phyloP scores from a whole-genome alignment of 2,888 invertebrate genomes.

The Tiliacea aurago region DNA sequence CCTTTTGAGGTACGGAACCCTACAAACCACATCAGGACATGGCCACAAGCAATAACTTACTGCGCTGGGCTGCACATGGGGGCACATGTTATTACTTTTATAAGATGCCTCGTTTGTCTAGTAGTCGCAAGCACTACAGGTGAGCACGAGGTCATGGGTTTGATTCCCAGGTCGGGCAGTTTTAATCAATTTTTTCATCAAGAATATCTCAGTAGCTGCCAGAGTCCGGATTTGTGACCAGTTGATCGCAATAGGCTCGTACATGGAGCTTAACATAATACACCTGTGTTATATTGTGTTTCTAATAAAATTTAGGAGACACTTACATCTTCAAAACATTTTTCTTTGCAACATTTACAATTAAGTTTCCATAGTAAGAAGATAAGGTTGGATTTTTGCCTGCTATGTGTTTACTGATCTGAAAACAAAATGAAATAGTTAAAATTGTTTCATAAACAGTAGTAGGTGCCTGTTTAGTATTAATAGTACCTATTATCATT shows the following conservation, averaged over 20 bases:
- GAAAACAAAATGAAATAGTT: constrained; percentile 58
- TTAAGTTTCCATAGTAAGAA: constrained; percentile 90
- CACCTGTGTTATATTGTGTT: neutral
- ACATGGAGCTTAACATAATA: neutral
- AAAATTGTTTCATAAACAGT: neutral
- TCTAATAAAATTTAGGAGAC: constrained; percentile 13
- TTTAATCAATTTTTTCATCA: neutral
- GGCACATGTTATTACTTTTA: no score
- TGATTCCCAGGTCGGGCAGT: neutral
- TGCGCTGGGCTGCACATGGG: no score
- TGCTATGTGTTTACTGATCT: constrained; percentile 89
- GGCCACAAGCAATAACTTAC: neutral
- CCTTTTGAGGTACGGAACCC: no score
- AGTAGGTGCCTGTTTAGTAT: neutral
- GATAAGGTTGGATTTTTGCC: constrained; percentile 82
- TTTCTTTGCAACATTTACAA: constrained; percentile 90
- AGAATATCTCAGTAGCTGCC: neutral
- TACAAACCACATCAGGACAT: neutral
- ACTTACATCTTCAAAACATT: constrained; percentile 91
- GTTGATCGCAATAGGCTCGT: neutral
- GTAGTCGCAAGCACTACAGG: neutral
- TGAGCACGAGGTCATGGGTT: neutral
- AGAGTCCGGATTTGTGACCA: neutral
- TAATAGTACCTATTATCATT: neutral
- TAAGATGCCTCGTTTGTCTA: neutral